A percentile compares a stretch with the other conserved stretches of the same genome.
Evolutionary conservation across 2,113 vertebrate genomes (phyloP).

Genomic region (Psittacus erithacus): DNA sequence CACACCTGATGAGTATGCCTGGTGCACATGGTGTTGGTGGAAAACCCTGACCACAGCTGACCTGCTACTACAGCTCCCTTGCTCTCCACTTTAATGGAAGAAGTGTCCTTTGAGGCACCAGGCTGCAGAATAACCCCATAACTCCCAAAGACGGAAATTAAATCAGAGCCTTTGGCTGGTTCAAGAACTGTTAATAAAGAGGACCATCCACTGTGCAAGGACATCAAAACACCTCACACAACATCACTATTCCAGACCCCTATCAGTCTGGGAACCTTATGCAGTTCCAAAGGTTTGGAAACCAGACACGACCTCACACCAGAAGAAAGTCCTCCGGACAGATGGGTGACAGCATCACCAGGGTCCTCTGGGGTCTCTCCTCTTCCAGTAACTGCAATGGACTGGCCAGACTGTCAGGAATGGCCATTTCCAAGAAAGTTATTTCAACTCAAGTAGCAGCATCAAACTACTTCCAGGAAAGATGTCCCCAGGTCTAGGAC

Average conservation of each 20-base stretch:
- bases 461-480: neutral
- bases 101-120: neutral
- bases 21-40: neutral
- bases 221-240: neutral
- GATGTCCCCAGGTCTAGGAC: neutral
- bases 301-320: neutral
- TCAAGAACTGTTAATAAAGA: neutral
- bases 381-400: neutral
- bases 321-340: neutral
- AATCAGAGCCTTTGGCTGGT: neutral
- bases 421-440: neutral
- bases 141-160: neutral
- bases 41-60: neutral
- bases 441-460: neutral
- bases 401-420: neutral
- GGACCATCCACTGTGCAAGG: neutral
- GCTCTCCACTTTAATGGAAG: neutral
- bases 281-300: neutral
- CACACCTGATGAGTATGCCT: rapidly evolving
- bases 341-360: neutral
- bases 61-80: neutral
- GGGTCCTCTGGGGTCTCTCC: neutral
- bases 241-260: neutral
- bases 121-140: rapidly evolving
- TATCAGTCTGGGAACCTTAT: rapidly evolving